A percentile compares a stretch with the other conserved stretches of the same genome.
Evolutionary conservation across 2,113 vertebrate genomes (phyloP).

Genomic region (Ia io): DNA sequence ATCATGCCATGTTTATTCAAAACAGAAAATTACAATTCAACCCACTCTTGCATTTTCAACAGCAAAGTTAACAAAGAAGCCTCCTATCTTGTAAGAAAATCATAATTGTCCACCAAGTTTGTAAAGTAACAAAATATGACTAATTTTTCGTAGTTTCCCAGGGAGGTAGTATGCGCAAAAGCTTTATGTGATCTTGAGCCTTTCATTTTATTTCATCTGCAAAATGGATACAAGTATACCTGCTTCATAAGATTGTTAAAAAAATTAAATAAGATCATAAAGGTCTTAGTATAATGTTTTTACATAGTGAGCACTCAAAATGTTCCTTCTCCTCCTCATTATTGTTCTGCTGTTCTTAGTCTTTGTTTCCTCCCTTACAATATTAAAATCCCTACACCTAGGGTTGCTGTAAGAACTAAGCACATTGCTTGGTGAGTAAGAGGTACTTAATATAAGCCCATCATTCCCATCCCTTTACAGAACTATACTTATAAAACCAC

Average conservation of each 20-base stretch:
- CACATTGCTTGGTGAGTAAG: neutral
- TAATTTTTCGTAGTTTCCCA: neutral
- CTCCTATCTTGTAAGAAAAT: neutral
- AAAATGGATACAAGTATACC: neutral
- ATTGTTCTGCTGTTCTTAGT: neutral
- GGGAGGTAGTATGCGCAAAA: neutral
- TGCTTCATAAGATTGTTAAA: neutral
- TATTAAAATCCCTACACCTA: neutral
- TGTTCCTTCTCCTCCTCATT: neutral
- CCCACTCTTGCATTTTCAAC: neutral
- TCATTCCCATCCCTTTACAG: neutral
- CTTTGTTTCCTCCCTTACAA: neutral
- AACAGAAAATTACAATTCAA: constrained; percentile 18
- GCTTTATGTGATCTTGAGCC: neutral
- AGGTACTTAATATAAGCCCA: neutral
- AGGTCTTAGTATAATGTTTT: neutral
- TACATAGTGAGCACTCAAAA: neutral
- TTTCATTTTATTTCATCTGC: constrained; percentile 27
- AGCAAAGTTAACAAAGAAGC: neutral
- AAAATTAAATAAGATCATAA: constrained; percentile 17
- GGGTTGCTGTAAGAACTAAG: neutral
- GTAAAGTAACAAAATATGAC: neutral
- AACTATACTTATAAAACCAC: constrained; percentile 16
- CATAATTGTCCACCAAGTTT: neutral
- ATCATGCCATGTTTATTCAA: neutral